Conservation (phyloP, 2,797 vertebrate genomes). For the Nothura maculosa region DNA sequence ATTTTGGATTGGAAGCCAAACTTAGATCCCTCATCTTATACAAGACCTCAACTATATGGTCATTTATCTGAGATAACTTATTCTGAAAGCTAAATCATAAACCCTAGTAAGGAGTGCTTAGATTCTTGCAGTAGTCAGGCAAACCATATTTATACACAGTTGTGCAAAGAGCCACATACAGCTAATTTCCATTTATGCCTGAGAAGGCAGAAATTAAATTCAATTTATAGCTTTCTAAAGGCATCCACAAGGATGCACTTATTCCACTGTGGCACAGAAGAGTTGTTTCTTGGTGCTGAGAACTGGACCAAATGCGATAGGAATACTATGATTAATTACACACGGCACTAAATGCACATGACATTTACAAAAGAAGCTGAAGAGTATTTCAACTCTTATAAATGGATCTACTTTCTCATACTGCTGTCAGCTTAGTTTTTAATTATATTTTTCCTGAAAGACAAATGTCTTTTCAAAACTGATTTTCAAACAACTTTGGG, state of each 20-base stretch:
- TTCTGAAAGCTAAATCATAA: background rate
- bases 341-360: background rate
- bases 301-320: background rate
- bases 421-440: background rate
- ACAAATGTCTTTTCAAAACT: background rate
- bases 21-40: background rate
- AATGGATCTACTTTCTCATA: background rate
- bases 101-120: background rate
- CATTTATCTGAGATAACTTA: no score
- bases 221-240: background rate
- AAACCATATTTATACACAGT: background rate
- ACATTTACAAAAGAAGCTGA: background rate
- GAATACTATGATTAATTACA: background rate
- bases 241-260: background rate
- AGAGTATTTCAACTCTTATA: background rate
- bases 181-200: background rate
- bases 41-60: background rate
- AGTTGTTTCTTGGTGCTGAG: background rate
- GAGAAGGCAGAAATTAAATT: background rate
- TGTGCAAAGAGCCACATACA: background rate
- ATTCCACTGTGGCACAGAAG: background rate
- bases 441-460: no score
- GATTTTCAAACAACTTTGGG: background rate
- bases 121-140: background rate
- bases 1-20: no score